These are phyloP conservation scores for Bagarius yarrelli DNA, from an alignment of 2,113 vertebrate genomes.

Conservation along the genomic window DNA sequence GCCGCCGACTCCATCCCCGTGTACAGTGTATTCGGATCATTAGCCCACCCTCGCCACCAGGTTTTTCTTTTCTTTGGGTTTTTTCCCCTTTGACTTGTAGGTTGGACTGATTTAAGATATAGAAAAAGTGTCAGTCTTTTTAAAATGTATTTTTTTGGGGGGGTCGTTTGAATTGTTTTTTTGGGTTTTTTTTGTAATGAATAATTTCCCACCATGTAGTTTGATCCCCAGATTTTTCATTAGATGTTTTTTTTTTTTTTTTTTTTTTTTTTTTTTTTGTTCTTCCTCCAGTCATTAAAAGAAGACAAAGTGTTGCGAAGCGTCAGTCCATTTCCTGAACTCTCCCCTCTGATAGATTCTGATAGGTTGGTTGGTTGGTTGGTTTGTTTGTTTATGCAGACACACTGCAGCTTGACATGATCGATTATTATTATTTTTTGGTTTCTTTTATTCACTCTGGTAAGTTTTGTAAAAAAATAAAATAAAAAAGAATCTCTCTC, in stretches of 20 bases:
- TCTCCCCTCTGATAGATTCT: too few species aligned
- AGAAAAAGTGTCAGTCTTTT: constrained; percentile 15
- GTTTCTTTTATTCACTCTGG: constrained; percentile 31
- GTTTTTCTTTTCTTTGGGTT: not conserved
- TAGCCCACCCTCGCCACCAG: constrained; percentile 5
- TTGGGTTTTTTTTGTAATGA: constrained; percentile 42
- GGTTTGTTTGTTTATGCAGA: not conserved
- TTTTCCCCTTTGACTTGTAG: not conserved
- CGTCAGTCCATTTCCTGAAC: not conserved
- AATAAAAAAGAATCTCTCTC: not conserved
- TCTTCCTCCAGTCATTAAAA: not conserved
- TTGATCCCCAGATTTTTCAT: not conserved
- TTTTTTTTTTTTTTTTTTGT: not conserved
- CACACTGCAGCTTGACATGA: constrained; percentile 6
- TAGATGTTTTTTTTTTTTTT: not conserved
- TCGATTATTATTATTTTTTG: not conserved
- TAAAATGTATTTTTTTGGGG: constrained; percentile 44
- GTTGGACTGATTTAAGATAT: constrained; percentile 24
- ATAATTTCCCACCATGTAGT: constrained; percentile 34
- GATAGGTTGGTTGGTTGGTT: not conserved
- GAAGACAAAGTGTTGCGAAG: constrained; percentile 7
- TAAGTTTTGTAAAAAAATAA: constrained; percentile 25
- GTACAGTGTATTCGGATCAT: constrained; percentile 51
- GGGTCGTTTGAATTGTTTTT: constrained; percentile 36
- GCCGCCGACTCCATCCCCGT: constrained; percentile 46